Percentiles rank a stretch among this genome's conserved stretches.
These are phyloP conservation scores for Calidris pugnax DNA, from an alignment of 2,113 vertebrate genomes.

Conservation along the genomic window DNA sequence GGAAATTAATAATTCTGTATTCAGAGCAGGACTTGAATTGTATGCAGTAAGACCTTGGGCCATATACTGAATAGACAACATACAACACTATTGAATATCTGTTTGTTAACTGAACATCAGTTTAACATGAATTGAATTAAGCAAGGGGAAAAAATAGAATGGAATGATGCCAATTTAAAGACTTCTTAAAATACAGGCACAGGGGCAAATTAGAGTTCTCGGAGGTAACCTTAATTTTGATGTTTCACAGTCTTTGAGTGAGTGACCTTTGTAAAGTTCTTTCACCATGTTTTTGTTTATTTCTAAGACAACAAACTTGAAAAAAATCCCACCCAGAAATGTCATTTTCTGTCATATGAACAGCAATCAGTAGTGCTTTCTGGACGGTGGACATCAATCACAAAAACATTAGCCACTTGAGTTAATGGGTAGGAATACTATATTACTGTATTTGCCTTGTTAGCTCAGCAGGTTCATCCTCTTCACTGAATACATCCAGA, in stretches of 20 bases:
- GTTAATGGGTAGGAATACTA: conserved; percentile 12
- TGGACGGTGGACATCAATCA: conserved; percentile 13
- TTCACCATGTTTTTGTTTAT: background rate
- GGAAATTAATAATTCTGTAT: background rate
- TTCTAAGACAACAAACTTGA: background rate
- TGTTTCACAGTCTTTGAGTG: background rate
- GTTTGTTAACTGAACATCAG: background rate
- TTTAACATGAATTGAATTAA: background rate
- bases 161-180: background rate
- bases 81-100: background rate
- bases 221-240: background rate
- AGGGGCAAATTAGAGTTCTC: background rate
- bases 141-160: background rate
- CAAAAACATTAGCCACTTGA: conserved; percentile 17
- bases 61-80: background rate
- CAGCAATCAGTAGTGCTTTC: background rate
- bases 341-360: background rate
- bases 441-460: conserved; percentile 36
- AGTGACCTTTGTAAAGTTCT: background rate
- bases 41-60: background rate
- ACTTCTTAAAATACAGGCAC: background rate
- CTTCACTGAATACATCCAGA: background rate
- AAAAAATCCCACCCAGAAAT: background rate
- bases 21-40: background rate
- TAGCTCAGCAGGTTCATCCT: background rate